These are phyloP conservation scores for Pseudomyrmex sp. DNA, from an alignment of 1,140 invertebrate genomes.

Conservation along the genomic window DNA sequence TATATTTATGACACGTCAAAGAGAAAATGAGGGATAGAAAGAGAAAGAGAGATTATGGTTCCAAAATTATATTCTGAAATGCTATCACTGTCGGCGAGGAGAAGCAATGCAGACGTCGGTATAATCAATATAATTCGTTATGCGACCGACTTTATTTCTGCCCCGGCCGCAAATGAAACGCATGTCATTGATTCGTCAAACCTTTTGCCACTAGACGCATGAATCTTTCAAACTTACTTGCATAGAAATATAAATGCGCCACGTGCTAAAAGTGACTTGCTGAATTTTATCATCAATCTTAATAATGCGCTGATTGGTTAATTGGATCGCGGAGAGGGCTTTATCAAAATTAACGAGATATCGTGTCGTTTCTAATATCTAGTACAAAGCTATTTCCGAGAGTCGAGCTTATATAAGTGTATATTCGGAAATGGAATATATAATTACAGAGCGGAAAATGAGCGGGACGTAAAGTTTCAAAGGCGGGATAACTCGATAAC, in stretches of 20 bases:
- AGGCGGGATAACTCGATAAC: constrained; percentile 26
- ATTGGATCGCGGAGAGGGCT: neutral
- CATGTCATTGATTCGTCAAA: constrained; percentile 39
- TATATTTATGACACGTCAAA: constrained; percentile 55
- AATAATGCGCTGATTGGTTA: constrained; percentile 17
- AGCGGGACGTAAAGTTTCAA: constrained; percentile 19
- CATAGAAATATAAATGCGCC: neutral
- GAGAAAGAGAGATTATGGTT: constrained; percentile 8
- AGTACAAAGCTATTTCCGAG: constrained; percentile 15
- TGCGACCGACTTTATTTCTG: constrained; percentile 45
- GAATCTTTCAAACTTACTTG: constrained; percentile 10
- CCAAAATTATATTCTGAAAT: constrained; percentile 54
- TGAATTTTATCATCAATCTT: neutral
- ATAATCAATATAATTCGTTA: constrained; percentile 57
- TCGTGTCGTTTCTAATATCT: constrained; percentile 23
- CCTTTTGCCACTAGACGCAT: neutral
- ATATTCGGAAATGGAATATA: constrained; percentile 6
- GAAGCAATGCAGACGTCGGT: constrained; percentile 53
- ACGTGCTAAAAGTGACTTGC: neutral
- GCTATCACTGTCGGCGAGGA: constrained; percentile 25
- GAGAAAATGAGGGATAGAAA: constrained; percentile 17
- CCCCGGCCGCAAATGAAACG: constrained; percentile 27
- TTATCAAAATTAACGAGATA: neutral
- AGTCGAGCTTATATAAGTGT: constrained; percentile 15
- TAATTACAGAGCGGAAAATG: constrained; percentile 15